These are phyloP conservation scores for Pseudotriccus pelzelni DNA, from an alignment of 2,797 vertebrate species.

Conservation along the genomic window DNA sequence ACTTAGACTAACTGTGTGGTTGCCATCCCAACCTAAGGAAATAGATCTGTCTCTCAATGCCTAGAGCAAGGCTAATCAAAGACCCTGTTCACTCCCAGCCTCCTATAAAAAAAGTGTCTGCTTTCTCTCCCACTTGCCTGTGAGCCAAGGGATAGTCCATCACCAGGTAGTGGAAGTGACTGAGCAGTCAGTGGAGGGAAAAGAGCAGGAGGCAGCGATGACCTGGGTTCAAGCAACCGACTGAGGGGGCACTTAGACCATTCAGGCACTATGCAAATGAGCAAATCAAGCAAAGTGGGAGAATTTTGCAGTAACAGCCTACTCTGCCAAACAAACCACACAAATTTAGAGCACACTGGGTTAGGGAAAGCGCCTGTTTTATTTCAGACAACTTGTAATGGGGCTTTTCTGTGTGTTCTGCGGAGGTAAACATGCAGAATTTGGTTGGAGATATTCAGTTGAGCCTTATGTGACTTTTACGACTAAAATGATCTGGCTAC, in stretches of 20 bases:
- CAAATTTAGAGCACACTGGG: background rate
- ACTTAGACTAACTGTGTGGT: background rate
- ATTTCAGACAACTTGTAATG: background rate
- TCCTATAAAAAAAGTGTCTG: background rate
- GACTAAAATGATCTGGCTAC: background rate
- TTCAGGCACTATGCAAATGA: background rate
- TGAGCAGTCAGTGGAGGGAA: background rate
- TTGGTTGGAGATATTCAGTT: background rate
- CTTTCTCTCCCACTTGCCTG: background rate
- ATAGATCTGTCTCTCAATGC: background rate
- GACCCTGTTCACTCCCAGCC: background rate
- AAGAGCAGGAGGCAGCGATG: rapidly evolving
- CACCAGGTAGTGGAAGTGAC: rapidly evolving
- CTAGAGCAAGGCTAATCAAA: background rate
- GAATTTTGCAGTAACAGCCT: background rate
- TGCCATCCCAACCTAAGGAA: background rate
- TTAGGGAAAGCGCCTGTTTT: background rate
- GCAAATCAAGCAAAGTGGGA: background rate
- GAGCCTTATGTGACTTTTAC: background rate
- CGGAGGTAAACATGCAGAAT: background rate
- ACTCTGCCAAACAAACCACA: background rate
- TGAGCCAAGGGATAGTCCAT: no score
- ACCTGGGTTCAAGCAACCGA: background rate
- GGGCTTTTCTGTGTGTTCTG: background rate
- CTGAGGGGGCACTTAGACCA: background rate